Base-by-base conservation (phyloP, 2,888 invertebrate genomes). In the Andrena dorsata region DNA sequence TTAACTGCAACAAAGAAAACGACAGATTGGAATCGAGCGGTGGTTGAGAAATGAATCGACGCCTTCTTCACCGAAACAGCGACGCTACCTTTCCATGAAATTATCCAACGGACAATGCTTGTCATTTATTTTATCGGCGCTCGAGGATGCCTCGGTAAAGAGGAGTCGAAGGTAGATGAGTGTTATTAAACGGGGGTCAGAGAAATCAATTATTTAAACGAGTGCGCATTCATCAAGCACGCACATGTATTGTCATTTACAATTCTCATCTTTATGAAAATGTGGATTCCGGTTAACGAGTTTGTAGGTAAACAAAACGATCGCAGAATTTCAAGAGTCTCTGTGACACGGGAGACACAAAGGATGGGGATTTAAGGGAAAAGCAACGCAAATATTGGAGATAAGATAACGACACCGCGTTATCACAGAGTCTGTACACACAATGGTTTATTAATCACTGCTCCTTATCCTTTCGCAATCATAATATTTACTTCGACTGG, bases 1-100 rank as follows among this genome's bases (percentile, higher is more conserved):
- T 96, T 87, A 97, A 92, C 97, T 97, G 95, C 66, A 95, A 95
- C 91, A 90, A 86, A 89, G 88, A 92, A 78, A 84, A 78, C 35
- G 35, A 76, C 60, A 76, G 51, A 76, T 76, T 76, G 68, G 49
- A 56, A 63, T 79, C 28, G 53, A 35, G 53, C 35, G n/a, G 16
- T n/a, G 26, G 8, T n/a, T n/a, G 3, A 41, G 10, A 16, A 61
- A 16, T 26, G 7, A 5, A 60, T 16, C 41, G 8, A 69, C 56
- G 56, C 61, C 20, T 63, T n/a, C 32, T 53, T 56, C 8, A n/a
- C 66, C 26, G 61, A 66, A 28, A 41, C 51, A 66, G 2, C 13
- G 10, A 30, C 10, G 2, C 1, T 5, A 2, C 8, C 30, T 41
- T 2, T 26, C 1, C 5, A 10, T 26, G 13, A 20, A 47, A 26